A percentile compares a stretch with the other conserved stretches of the same genome.
phyloP scores from a whole-genome alignment of 2,113 vertebrate species.

The Tragelaphus imberbis region DNA sequence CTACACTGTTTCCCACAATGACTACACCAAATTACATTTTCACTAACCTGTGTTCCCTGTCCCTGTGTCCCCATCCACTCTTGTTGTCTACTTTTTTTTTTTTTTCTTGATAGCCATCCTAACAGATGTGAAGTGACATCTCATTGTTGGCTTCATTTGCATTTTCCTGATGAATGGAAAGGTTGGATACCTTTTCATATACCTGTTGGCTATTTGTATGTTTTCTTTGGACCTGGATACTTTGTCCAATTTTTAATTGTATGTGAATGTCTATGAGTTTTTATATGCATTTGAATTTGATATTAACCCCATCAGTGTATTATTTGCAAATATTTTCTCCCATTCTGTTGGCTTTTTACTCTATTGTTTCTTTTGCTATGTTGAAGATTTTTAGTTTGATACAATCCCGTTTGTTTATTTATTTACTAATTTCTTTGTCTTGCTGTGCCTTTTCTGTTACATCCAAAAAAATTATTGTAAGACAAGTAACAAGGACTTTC shows the following conservation, averaged over 20 bases:
- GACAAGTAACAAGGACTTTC: not conserved
- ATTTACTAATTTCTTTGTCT: not conserved
- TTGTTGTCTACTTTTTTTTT: not conserved
- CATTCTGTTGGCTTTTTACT: not conserved
- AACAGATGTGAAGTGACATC: not conserved
- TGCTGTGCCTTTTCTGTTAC: not conserved
- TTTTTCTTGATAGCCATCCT: not conserved
- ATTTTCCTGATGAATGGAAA: not conserved
- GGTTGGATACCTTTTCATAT: not conserved
- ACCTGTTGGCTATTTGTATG: not conserved
- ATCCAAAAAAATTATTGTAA: not conserved
- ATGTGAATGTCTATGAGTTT: not conserved
- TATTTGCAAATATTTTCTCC: not conserved
- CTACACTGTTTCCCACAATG: not conserved
- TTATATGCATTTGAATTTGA: not conserved
- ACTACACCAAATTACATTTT: not conserved
- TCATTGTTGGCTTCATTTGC: not conserved
- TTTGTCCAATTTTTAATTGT: not conserved
- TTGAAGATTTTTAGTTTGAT: not conserved
- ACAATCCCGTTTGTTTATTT: not conserved
- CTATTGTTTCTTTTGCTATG: not conserved
- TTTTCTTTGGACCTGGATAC: not conserved
- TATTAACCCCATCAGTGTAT: not conserved
- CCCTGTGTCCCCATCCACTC: not conserved
- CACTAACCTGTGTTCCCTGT: not conserved